Conservation (phyloP, 2,888 invertebrate genomes). For the Coelopa pilipes region DNA sequence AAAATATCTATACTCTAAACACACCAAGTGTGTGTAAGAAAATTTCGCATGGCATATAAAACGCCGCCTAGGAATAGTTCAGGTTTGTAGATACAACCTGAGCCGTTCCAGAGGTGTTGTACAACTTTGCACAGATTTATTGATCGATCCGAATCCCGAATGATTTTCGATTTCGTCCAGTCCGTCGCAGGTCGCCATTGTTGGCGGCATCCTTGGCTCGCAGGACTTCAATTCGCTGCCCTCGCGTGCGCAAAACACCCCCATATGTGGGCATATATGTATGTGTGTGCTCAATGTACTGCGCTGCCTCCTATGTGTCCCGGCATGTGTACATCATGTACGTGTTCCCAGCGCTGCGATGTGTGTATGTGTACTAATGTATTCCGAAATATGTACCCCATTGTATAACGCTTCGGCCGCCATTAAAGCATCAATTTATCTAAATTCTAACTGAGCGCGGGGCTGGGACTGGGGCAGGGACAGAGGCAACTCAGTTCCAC, state of each 20-base stretch:
- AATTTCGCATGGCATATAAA: no score
- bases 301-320: background rate
- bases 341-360: background rate
- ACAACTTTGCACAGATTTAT: no score
- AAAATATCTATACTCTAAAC: no score
- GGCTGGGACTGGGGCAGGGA: conserved; percentile 15
- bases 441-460: conserved; percentile 33
- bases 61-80: no score
- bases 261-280: conserved; percentile 16
- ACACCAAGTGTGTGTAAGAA: no score
- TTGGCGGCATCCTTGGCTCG: conserved; percentile 8
- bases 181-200: conserved; percentile 23
- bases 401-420: conserved; percentile 25
- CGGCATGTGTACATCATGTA: conserved; percentile 15
- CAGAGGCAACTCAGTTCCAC: background rate
- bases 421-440: conserved; percentile 37
- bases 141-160: no score
- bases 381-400: conserved; percentile 23
- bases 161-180: background rate
- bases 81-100: no score
- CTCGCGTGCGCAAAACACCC: conserved; percentile 34
- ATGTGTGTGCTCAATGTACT: conserved; percentile 17
- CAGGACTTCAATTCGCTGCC: conserved; percentile 14
- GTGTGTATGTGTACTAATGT: conserved; percentile 12
- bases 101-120: no score